Conservation (phyloP, 2,888 invertebrate species). For the Dasypogon diadema region DNA sequence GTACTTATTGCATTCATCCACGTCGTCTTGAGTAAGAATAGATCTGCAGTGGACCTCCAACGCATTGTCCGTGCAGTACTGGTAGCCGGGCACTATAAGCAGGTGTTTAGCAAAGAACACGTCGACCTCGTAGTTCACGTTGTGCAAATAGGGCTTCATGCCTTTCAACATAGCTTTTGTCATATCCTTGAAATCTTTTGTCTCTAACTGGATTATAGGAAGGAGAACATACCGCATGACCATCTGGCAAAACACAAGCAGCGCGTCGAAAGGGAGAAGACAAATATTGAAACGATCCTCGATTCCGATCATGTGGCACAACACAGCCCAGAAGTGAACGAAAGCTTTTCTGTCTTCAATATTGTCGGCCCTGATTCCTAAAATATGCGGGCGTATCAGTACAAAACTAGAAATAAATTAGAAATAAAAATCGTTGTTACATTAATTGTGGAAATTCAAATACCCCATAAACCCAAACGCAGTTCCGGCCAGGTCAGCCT, state of each 20-base stretch:
- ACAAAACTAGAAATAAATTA: constrained; percentile 66
- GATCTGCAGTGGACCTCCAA: constrained; percentile 48
- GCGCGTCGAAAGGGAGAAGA: constrained; percentile 50
- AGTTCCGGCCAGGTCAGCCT: constrained; percentile 82
- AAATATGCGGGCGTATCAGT: constrained; percentile 72
- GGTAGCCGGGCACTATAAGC: constrained; percentile 57
- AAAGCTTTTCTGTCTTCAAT: constrained; percentile 78
- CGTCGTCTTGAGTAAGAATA: constrained; percentile 54
- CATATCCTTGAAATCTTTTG: constrained; percentile 55
- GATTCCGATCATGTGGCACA: constrained; percentile 82
- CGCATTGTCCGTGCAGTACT: constrained; percentile 51
- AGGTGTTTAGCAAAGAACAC: constrained; percentile 53
- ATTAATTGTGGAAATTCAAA: too few species aligned
- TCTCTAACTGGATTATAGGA: constrained; percentile 56
- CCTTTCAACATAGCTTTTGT: constrained; percentile 54
- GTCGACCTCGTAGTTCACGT: constrained; percentile 54
- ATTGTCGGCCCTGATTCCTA: constrained; percentile 74
- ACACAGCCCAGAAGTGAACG: constrained; percentile 82
- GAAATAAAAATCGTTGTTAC: neutral
- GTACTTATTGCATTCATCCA: constrained; percentile 21
- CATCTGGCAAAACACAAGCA: constrained; percentile 53
- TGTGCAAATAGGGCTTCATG: constrained; percentile 49
- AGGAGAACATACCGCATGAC: constrained; percentile 56
- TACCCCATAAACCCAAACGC: constrained; percentile 84
- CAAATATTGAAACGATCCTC: constrained; percentile 70